Conservation (phyloP, 2,888 invertebrate genomes). For the Deilephila elpenor region DNA sequence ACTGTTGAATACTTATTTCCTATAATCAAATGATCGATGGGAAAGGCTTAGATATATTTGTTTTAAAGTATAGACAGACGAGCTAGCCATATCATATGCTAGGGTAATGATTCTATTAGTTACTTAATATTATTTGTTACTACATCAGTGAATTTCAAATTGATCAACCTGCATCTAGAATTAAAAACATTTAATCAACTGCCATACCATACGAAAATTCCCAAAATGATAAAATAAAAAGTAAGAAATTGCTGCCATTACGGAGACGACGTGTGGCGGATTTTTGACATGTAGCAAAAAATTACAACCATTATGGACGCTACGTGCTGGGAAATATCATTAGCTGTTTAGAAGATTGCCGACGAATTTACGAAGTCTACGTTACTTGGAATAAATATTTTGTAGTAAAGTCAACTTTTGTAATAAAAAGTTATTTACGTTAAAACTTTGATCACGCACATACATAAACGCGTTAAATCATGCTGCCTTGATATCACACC, state of each 20-base stretch:
- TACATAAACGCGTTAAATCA: no score
- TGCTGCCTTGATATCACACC: no score
- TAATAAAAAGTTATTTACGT: background rate
- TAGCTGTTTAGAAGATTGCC: conserved; percentile 6
- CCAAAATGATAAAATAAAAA: background rate
- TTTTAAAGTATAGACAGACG: background rate
- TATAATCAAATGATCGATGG: no score
- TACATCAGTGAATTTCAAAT: no score
- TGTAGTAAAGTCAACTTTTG: background rate
- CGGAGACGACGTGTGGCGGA: background rate
- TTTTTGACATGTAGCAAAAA: background rate
- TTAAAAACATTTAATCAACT: no score
- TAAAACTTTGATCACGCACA: no score
- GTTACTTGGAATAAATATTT: background rate
- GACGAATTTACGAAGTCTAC: background rate
- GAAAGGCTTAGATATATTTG: background rate
- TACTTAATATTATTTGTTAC: no score
- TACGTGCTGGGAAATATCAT: conserved; percentile 6
- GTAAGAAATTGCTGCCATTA: background rate
- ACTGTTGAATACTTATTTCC: no score
- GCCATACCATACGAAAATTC: background rate
- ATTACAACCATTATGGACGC: conserved; percentile 2
- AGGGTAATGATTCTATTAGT: no score
- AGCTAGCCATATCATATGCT: no score
- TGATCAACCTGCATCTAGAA: no score